These are phyloP conservation scores for Andrena haemorrhoa DNA, from an alignment of 2,888 invertebrate species.

Conservation along the genomic window DNA sequence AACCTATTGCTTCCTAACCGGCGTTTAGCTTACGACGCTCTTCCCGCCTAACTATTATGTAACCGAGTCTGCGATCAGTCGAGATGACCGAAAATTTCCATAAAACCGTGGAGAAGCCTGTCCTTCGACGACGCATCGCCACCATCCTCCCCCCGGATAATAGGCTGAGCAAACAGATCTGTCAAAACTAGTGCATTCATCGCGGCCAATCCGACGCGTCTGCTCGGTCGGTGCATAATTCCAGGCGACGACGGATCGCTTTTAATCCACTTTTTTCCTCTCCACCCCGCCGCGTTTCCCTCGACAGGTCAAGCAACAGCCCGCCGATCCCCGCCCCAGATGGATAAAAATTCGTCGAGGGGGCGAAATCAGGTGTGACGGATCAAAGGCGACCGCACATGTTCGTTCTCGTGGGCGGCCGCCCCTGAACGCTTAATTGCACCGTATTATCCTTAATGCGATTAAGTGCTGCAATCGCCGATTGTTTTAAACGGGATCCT, in stretches of 20 bases:
- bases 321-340: not conserved
- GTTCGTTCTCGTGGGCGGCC: constrained; percentile 80
- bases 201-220: constrained; percentile 8
- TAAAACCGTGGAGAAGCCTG: not conserved
- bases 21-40: constrained; percentile 4
- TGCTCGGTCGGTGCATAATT: constrained; percentile 38
- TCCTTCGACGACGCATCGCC: not conserved
- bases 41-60: not conserved
- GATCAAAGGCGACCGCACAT: constrained; percentile 80
- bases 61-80: not conserved
- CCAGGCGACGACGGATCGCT: not conserved
- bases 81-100: not conserved
- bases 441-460: constrained; percentile 66
- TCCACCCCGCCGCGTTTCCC: not conserved
- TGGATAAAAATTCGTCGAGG: constrained; percentile 59
- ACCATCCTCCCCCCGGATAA: not conserved
- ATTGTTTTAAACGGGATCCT: constrained; percentile 58
- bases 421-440: constrained; percentile 74
- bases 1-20: constrained; percentile 4
- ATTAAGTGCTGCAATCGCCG: constrained; percentile 68
- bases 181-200: constrained; percentile 8
- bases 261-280: constrained; percentile 47
- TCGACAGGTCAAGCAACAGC: constrained; percentile 21
- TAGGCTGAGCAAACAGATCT: constrained; percentile 36
- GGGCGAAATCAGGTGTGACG: constrained; percentile 81